Evolutionary conservation across 2,888 invertebrate genomes (phyloP).

Genomic region (Mimumesa dahlbomi): DNA sequence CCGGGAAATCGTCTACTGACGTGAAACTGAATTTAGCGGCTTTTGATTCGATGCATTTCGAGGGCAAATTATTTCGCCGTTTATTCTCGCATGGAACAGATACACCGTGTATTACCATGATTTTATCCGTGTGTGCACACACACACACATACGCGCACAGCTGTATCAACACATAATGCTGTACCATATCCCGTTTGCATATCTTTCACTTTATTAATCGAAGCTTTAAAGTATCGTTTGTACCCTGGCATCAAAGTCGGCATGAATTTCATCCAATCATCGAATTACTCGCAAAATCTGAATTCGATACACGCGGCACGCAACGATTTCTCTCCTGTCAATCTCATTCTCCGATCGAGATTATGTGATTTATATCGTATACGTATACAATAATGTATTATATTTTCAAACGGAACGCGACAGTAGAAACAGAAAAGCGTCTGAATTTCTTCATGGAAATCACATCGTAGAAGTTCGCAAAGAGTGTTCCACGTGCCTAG

Average conservation of each 20-base stretch:
- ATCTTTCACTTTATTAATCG: neutral
- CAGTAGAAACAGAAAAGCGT: no score
- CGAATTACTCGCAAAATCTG: neutral
- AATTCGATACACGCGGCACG: no score
- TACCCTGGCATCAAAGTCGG: no score
- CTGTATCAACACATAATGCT: neutral
- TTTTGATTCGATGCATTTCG: constrained; percentile 41
- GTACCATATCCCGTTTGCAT: neutral
- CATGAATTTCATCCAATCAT: neutral
- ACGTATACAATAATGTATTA: no score
- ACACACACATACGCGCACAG: no score
- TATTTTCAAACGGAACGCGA: no score
- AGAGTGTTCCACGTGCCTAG: constrained; percentile 28
- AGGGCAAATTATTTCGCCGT: constrained; percentile 47
- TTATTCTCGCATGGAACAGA: constrained; percentile 56
- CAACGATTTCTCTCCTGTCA: no score
- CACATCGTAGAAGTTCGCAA: constrained; percentile 30
- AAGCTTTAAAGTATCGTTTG: no score
- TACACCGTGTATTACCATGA: constrained; percentile 29
- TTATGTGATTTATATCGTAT: no score
- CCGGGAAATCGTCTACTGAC: constrained; percentile 40
- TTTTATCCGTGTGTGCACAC: no score
- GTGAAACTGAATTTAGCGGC: constrained; percentile 52
- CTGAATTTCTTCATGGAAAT: constrained; percentile 46
- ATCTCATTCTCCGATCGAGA: no score